These are phyloP conservation scores for Drosophila insularis DNA, from an alignment of 1,140 invertebrate species.

Conservation along the genomic window DNA sequence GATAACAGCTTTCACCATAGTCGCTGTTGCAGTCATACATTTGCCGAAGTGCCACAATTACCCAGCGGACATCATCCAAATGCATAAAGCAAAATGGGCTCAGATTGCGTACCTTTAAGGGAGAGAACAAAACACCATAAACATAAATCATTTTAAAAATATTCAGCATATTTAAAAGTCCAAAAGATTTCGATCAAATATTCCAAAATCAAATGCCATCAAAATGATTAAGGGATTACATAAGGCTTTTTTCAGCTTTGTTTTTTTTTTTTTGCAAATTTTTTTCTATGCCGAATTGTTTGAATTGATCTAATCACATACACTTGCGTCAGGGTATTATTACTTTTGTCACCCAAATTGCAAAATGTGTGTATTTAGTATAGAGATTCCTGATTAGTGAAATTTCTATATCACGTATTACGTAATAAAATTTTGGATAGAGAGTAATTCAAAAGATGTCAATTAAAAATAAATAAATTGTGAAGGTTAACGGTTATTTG, in stretches of 20 bases:
- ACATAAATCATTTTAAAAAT: background rate
- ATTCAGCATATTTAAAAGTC: too few species aligned
- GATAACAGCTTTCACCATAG: constrained; percentile 91
- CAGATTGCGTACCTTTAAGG: constrained; percentile 76
- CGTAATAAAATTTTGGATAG: too few species aligned
- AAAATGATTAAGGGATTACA: background rate
- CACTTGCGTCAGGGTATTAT: background rate
- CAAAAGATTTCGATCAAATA: background rate
- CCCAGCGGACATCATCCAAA: constrained; percentile 91
- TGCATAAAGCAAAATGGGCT: constrained; percentile 94
- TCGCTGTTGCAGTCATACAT: constrained; percentile 91
- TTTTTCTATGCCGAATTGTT: background rate
- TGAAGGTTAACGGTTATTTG: too few species aligned
- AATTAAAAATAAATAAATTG: too few species aligned
- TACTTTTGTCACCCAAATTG: background rate
- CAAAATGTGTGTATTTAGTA: background rate
- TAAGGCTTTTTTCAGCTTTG: background rate
- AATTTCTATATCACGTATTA: too few species aligned
- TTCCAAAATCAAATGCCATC: background rate
- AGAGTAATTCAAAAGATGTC: too few species aligned
- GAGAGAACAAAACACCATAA: background rate
- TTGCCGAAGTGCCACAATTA: constrained; percentile 90
- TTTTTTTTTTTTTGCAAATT: background rate
- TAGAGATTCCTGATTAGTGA: background rate
- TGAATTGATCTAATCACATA: constrained; percentile 1